Base-by-base conservation (phyloP, 2,888 invertebrate species). In the Iselma pallidipennis region DNA sequence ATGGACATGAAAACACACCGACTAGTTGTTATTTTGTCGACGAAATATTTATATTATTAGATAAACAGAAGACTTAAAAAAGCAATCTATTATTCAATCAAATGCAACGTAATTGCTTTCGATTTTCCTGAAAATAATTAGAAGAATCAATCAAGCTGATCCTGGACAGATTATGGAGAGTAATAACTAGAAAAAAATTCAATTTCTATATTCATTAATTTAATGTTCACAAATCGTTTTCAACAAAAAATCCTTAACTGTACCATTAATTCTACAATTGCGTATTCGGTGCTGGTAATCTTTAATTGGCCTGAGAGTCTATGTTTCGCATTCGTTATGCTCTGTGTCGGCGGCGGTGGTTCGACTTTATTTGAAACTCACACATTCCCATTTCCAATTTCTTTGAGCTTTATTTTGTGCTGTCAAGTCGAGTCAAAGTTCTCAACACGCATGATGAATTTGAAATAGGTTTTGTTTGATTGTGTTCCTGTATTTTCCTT, bases 351-450 rank as follows among this genome's bases (percentile, higher is more conserved):
- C 51, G 21, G n/a, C 25, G 55, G 61, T 57, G 57, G 57, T 64
- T 64, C 63, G 65, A 69, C 65, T 69, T 70, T 64, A 69, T 67
- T 66, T 63, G 62, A 61, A 66, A 66, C 69, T 65, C 65, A 68
- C 67, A 70, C 69, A 69, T 63, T 67, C 65, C 65, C 57, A 42
- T 69, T 70, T 71, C 69, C 71, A 67, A 72, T 69, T 71, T 69
- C 71, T 71, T 66, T 67, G 61, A 66, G 71, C 64, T 67, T 68
- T 71, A 72, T 73, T 70, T 68, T 67, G 42, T 42, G 61, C 69
- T 70, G 73, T 70, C 72, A 72, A 70, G 69, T 64, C 59, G 66
- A 68, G 71, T 71, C 71, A 70, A 72, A 72, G 69, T 71, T 72
- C 66, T 51, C 54, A 60, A 58, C 62, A 70, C 70, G 71, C 70